A percentile compares a stretch with the other conserved stretches of the same genome.
phyloP scores from a whole-genome alignment of 2,888 invertebrate species.

The Pycnomerus fuliginosus region DNA sequence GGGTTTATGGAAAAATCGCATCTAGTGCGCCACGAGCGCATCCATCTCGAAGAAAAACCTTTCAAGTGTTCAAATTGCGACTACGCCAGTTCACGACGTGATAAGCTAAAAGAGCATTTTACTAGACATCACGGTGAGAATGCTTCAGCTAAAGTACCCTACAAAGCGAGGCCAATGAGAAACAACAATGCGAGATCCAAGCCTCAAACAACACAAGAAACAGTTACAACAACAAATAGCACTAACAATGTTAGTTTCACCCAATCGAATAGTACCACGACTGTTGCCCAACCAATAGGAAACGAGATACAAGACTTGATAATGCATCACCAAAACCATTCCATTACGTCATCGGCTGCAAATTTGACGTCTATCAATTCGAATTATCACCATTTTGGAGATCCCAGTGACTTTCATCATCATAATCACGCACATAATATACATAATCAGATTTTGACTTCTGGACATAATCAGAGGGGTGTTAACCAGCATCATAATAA shows the following conservation, averaged over 20 bases:
- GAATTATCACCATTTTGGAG: slow-evolving; percentile 51
- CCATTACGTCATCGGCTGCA: slow-evolving; percentile 41
- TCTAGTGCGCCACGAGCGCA: slow-evolving; percentile 64
- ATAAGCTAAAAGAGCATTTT: slow-evolving; percentile 64
- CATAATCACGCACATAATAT: slow-evolving; percentile 49
- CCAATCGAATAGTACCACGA: slow-evolving; percentile 38
- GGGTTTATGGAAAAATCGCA: slow-evolving; percentile 69
- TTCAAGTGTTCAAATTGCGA: slow-evolving; percentile 66
- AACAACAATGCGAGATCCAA: slow-evolving; percentile 44
- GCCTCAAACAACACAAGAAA: slow-evolving; percentile 46
- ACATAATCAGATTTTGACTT: slow-evolving; percentile 48
- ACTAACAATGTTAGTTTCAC: slow-evolving; percentile 45
- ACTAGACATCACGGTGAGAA: slow-evolving; percentile 56
- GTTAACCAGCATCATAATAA: slow-evolving; percentile 46
- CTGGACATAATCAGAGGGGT: slow-evolving; percentile 43
- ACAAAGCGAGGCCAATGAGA: slow-evolving; percentile 53
- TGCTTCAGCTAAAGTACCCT: slow-evolving; percentile 56
- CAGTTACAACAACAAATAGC: slow-evolving; percentile 34
- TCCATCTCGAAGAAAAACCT: slow-evolving; percentile 64
- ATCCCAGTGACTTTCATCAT: slow-evolving; percentile 50
- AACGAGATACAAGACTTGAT: slow-evolving; percentile 52
- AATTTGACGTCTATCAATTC: slow-evolving; percentile 45
- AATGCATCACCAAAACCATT: slow-evolving; percentile 52
- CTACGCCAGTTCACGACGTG: slow-evolving; percentile 63
- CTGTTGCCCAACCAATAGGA: slow-evolving; percentile 44